phyloP scores from a whole-genome alignment of 2,888 invertebrate species.

The Hedya salicella region DNA sequence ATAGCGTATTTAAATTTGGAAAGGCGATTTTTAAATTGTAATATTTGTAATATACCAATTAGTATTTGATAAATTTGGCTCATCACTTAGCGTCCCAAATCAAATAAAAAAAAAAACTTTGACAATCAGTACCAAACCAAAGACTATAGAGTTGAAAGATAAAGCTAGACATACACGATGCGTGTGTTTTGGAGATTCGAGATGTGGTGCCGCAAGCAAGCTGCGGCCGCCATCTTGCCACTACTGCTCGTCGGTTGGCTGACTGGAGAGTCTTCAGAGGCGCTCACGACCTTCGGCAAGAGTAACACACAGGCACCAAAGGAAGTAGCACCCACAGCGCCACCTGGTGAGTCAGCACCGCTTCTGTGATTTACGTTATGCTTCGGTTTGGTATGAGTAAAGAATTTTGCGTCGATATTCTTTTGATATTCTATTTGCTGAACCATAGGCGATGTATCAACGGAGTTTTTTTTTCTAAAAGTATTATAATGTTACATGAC shows the following conservation, averaged over 20 bases:
- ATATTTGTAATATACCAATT: neutral
- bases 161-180: conserved; percentile 57
- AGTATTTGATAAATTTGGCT: conserved; percentile 16
- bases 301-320: conserved; percentile 86
- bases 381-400: conserved; percentile 15
- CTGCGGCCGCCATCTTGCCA: conserved; percentile 71
- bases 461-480: too few species aligned
- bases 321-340: conserved; percentile 81
- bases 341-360: conserved; percentile 81
- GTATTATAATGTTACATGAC: too few species aligned
- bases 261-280: conserved; percentile 83
- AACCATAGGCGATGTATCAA: too few species aligned
- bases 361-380: conserved; percentile 17
- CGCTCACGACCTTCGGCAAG: conserved; percentile 89
- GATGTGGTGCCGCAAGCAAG: conserved; percentile 77
- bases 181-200: conserved; percentile 70
- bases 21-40: conserved; percentile 40
- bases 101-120: conserved; percentile 6
- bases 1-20: conserved; percentile 28
- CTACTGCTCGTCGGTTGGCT: conserved; percentile 73
- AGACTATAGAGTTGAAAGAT: conserved; percentile 32
- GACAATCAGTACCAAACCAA: conserved; percentile 19
- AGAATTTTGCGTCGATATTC: neutral
- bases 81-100: conserved; percentile 9
- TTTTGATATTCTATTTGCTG: too few species aligned